Percentiles rank a stretch among this genome's conserved stretches.
These are phyloP conservation scores for Sturnira hondurensis DNA, from an alignment of 2,113 vertebrate species.

Conservation along the genomic window DNA sequence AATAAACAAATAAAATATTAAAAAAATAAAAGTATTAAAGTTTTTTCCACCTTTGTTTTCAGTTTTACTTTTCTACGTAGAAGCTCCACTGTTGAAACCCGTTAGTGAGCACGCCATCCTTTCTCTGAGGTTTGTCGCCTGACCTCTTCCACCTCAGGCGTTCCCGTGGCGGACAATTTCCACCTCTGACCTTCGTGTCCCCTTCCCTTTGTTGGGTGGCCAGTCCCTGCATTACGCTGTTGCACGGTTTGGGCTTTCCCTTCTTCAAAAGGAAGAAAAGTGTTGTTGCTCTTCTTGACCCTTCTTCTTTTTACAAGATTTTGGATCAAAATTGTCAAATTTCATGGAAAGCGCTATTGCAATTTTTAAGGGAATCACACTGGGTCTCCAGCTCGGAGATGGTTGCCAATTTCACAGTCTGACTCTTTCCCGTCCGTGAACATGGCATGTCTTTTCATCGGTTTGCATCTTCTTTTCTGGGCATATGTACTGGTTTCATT, in stretches of 20 bases:
- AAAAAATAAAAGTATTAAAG: not conserved
- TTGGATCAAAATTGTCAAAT: not conserved
- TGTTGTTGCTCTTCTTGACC: not conserved
- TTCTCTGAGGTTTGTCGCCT: not conserved
- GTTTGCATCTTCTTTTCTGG: not conserved
- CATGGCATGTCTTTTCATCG: not conserved
- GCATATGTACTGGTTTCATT: not conserved
- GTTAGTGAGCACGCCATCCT: not conserved
- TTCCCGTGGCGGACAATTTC: not conserved
- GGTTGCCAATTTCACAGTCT: not conserved
- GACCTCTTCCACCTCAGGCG: rapidly evolving
- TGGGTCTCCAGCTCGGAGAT: not conserved
- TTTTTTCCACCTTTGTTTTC: not conserved
- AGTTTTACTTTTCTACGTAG: not conserved
- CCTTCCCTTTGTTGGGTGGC: rapidly evolving
- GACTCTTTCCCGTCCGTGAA: not conserved
- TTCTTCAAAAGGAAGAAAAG: not conserved
- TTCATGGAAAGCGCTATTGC: not conserved
- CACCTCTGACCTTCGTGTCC: not conserved
- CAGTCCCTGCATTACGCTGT: not conserved
- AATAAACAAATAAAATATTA: no score
- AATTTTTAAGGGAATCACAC: not conserved
- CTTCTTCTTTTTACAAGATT: not conserved
- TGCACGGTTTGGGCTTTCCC: not conserved
- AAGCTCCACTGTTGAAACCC: not conserved